Conservation (phyloP, 2,797 vertebrate species). For the Amphiprion clarkii region DNA sequence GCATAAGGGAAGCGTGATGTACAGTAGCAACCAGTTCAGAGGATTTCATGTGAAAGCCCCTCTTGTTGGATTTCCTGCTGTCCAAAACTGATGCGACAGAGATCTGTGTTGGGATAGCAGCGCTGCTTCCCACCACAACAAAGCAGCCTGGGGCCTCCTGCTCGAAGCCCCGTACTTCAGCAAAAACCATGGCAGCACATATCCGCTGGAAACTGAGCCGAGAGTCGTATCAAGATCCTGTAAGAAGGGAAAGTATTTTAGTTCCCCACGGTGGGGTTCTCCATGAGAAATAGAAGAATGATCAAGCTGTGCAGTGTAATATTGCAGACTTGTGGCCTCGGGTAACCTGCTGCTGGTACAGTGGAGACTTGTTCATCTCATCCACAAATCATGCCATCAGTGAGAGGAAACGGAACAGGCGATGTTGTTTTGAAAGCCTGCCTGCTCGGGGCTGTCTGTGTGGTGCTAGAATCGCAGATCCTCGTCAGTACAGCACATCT, state of each 20-base stretch:
- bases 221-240: conserved; percentile 77
- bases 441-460: conserved; percentile 68
- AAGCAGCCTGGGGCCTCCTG: conserved; percentile 63
- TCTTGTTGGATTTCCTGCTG: conserved; percentile 76
- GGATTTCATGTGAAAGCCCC: conserved; percentile 72
- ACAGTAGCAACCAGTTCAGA: conserved; percentile 63
- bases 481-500: conserved; percentile 74
- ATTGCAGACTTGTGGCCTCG: conserved; percentile 17
- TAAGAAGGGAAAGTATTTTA: conserved; percentile 51
- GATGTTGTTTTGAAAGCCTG: conserved; percentile 70
- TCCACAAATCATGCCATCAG: conserved; percentile 65
- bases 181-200: conserved; percentile 53
- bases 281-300: conserved; percentile 13
- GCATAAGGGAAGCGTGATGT: conserved; percentile 66
- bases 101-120: conserved; percentile 75
- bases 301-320: background rate
- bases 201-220: conserved; percentile 73
- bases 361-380: conserved; percentile 46
- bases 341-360: conserved; percentile 47
- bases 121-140: conserved; percentile 74
- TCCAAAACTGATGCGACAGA: conserved; percentile 65
- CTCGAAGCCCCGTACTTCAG: conserved; percentile 55
- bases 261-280: conserved; percentile 31
- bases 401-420: conserved; percentile 63
- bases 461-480: conserved; percentile 69